phyloP scores from a whole-genome alignment of 2,888 invertebrate species.

The Balanococcus diminutus region DNA sequence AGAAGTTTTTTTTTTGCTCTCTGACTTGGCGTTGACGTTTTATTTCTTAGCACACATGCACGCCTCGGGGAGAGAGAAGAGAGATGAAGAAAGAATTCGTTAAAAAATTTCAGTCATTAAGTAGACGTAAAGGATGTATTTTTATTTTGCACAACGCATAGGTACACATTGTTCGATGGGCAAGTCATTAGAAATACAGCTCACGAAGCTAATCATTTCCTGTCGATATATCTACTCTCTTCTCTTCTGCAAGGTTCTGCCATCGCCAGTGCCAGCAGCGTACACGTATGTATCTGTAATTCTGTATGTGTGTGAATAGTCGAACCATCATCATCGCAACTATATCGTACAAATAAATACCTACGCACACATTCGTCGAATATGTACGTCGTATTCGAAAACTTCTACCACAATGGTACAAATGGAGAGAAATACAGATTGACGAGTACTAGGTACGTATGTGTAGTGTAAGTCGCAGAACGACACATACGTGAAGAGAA shows the following conservation, averaged over 20 bases:
- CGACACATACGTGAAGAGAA: slow-evolving; percentile 11
- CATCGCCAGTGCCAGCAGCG: neutral
- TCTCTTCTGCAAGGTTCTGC: neutral
- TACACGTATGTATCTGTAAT: neutral
- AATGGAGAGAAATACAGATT: neutral
- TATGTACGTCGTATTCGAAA: neutral
- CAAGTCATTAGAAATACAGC: slow-evolving; percentile 50
- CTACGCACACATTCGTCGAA: neutral
- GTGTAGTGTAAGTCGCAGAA: neutral
- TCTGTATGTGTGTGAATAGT: neutral
- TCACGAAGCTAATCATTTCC: slow-evolving; percentile 55
- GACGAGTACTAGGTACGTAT: neutral
- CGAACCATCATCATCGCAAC: neutral
- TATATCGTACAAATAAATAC: slow-evolving; percentile 15
- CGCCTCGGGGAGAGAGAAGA: neutral
- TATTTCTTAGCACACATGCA: slow-evolving; percentile 12
- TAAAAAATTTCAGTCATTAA: slow-evolving; percentile 38
- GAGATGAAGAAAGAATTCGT: slow-evolving; percentile 4
- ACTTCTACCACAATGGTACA: neutral
- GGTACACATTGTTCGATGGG: slow-evolving; percentile 44
- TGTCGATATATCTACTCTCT: slow-evolving; percentile 50
- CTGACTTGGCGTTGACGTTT: slow-evolving; percentile 19
- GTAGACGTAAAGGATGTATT: slow-evolving; percentile 31
- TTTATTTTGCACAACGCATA: slow-evolving; percentile 27
- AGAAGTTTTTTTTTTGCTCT: neutral